These are phyloP conservation scores for Alexandromys fortis DNA, from an alignment of 2,113 vertebrate genomes.

Conservation along the genomic window DNA sequence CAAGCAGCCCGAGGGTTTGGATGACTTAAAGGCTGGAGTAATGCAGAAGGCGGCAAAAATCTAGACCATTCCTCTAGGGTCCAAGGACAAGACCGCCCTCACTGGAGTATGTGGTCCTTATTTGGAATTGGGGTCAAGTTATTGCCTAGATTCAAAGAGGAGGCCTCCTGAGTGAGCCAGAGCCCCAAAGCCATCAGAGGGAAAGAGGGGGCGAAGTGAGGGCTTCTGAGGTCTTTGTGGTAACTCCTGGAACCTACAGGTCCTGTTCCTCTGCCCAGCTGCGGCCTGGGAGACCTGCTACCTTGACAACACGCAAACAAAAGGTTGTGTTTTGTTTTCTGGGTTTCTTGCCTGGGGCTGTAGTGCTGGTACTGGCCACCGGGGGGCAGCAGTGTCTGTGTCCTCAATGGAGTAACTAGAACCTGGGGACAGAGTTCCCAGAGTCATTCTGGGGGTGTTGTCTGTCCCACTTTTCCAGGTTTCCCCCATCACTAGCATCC, in stretches of 20 bases:
- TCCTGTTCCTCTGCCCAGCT: background rate
- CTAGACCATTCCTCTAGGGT: background rate
- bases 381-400: conserved; percentile 33
- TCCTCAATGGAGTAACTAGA: background rate
- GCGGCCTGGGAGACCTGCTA: background rate
- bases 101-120: background rate
- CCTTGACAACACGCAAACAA: conserved; percentile 72
- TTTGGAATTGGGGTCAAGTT: background rate
- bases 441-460: background rate
- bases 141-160: background rate
- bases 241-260: background rate
- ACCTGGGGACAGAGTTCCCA: background rate
- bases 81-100: background rate
- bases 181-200: background rate
- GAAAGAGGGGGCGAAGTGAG: background rate
- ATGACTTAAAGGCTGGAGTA: background rate
- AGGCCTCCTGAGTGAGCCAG: background rate
- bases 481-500: background rate
- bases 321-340: conserved; percentile 77
- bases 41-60: background rate
- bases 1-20: background rate
- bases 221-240: background rate
- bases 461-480: background rate
- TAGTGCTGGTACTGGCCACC: conserved; percentile 23
- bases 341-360: conserved; percentile 40